Conservation (phyloP, 2,888 invertebrate genomes). For the Adelphocoris suturalis region DNA sequence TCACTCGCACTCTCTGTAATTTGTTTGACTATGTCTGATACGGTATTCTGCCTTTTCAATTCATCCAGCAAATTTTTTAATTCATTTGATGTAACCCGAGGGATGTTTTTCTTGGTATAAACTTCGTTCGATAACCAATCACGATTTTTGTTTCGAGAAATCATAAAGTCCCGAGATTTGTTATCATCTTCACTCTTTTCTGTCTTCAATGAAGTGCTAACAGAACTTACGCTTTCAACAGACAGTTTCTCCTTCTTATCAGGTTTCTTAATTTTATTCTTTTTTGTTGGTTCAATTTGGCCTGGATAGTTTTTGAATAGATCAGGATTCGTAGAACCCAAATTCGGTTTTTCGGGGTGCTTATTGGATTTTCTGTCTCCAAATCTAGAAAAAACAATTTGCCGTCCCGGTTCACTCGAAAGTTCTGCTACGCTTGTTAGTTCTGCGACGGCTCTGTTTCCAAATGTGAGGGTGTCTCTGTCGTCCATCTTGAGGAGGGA, state of each 20-base stretch:
- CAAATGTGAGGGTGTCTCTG: neutral
- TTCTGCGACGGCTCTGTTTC: neutral
- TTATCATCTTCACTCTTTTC: neutral
- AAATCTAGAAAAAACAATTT: neutral
- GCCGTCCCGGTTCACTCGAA: neutral
- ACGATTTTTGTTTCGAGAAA: conserved; percentile 29
- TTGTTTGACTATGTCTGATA: neutral
- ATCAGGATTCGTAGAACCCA: neutral
- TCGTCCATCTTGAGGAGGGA: conserved; percentile 50
- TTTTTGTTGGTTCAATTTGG: neutral
- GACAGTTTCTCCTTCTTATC: neutral
- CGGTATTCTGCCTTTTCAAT: neutral
- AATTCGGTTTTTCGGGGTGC: neutral
- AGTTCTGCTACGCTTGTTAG: neutral
- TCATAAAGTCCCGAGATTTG: neutral
- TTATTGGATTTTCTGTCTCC: neutral
- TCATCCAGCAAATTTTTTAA: neutral
- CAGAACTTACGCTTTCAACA: neutral
- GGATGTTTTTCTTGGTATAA: neutral
- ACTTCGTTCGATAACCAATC: conserved; percentile 20
- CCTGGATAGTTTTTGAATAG: neutral
- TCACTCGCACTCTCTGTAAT: neutral
- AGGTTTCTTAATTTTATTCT: neutral
- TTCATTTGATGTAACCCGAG: neutral
- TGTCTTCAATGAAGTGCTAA: neutral